Evolutionary conservation across 2,113 vertebrate species (phyloP), one percentile per base, ranked within the genome.

Genomic region (Rhinichthys klamathensis): DNA sequence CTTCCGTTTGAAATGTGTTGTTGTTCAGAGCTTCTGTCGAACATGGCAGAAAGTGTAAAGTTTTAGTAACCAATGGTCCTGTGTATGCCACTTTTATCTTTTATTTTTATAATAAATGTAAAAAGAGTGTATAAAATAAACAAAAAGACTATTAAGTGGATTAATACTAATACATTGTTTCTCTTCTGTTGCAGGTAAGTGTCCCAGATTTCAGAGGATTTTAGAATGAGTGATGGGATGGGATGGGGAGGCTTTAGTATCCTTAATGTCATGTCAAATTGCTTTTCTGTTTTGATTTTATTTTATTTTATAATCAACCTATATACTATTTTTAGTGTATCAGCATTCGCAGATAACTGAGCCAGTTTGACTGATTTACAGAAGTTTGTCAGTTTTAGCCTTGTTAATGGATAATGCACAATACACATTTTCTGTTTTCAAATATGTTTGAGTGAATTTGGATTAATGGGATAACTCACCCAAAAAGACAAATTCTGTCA

Each of bases 161-260:
- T 44, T 73, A 73, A 73, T 15, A 15, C 6, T 38, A 38, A 58
- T 12, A 38, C 6, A 46, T 38, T 54, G 85, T 49, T 84, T 89
- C 44, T 76, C n/a, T 73, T 38, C 13, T 85, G 51, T 54, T 90
- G 56, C 85, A 93, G 92, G 88, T 92, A 93, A 93, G 90, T 92
- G 85, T 84, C 85, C 63, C 72, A 54, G 30, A 74, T 73, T 73
- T 73, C 38, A 73, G 23, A 73, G 86, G 82, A 63, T 7, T 63
- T 87, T 90, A 89, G 51, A 84, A 94, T 94, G 93, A 90, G 89
- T 78, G 92, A 93, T 60, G 94, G 91, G 87, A 93, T 93, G 90
- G 91, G 91, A 86, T 93, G 89, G 88, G 93, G 92, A 91, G 93
- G 92, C 85, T 27, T 60, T 54, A 91, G 92, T 93, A 94, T 94